A percentile compares a stretch with the other conserved stretches of the same genome.
Evolutionary conservation across 2,888 invertebrate genomes (phyloP).

Genomic region (Oscheius onirici): DNA sequence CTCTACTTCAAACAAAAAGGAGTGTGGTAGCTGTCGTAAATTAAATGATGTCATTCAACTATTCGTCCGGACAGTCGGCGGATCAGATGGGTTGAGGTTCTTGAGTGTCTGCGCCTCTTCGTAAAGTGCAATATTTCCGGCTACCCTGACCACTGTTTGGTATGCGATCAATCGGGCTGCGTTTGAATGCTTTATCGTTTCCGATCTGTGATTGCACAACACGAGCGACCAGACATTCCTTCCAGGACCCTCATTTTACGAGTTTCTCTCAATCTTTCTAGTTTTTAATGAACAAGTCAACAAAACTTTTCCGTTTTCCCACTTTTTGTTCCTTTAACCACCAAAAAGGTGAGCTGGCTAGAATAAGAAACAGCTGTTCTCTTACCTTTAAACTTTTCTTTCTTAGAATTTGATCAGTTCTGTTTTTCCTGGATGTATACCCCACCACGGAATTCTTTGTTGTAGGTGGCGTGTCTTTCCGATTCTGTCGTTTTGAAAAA

Average conservation of each 20-base stretch:
- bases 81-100: constrained; percentile 22
- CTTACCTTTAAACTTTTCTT: background rate
- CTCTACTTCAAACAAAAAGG: no score
- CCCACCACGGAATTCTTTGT: background rate
- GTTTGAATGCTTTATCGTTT: constrained; percentile 34
- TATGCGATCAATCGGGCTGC: constrained; percentile 30
- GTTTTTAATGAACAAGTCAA: no score
- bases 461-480: background rate
- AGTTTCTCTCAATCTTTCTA: background rate
- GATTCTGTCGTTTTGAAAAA: background rate
- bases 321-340: no score
- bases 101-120: constrained; percentile 16
- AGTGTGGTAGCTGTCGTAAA: no score
- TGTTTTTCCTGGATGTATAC: background rate
- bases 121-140: constrained; percentile 3
- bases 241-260: constrained; percentile 5
- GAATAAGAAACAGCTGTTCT: background rate
- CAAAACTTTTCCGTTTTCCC: no score
- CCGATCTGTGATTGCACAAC: constrained; percentile 34
- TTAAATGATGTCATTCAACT: background rate
- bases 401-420: background rate
- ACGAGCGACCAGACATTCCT: constrained; percentile 25
- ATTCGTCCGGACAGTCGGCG: constrained; percentile 7
- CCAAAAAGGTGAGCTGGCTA: no score
- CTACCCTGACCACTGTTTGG: constrained; percentile 26